phyloP scores from a whole-genome alignment of 2,113 vertebrate species.

The Triplophysa siluroides region DNA sequence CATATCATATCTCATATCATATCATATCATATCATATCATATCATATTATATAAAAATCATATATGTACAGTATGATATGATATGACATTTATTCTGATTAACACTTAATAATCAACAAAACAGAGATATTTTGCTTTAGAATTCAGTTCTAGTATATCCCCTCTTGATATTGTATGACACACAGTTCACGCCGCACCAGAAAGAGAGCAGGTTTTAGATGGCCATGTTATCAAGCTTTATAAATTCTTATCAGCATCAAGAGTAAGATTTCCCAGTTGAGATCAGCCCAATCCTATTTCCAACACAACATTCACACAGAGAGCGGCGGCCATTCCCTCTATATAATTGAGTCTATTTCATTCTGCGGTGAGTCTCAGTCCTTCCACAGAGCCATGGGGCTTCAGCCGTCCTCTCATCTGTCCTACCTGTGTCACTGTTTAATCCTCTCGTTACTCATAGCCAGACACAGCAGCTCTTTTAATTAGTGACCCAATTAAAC shows the following conservation, averaged over 20 bases:
- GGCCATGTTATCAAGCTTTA: slow-evolving; percentile 13
- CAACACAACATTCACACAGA: slow-evolving; percentile 26
- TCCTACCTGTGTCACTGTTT: slow-evolving; percentile 68
- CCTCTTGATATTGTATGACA: neutral
- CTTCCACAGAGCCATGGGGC: slow-evolving; percentile 21
- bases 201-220: neutral
- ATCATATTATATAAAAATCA: too few relatives aligned
- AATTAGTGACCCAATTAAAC: slow-evolving; percentile 85
- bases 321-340: slow-evolving; percentile 4
- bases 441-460: slow-evolving; percentile 71
- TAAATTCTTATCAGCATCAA: slow-evolving; percentile 24
- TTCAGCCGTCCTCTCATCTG: slow-evolving; percentile 48
- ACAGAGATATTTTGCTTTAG: too few relatives aligned
- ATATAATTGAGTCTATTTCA: slow-evolving; percentile 32
- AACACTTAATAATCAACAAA: too few relatives aligned
- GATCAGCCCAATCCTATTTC: slow-evolving; percentile 23
- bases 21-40: too few relatives aligned
- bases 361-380: slow-evolving; percentile 20
- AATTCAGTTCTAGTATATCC: too few relatives aligned
- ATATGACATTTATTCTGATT: too few relatives aligned
- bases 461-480: slow-evolving; percentile 78
- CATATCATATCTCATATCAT: too few relatives aligned
- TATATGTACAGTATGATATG: too few relatives aligned
- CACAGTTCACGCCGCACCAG: neutral
- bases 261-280: slow-evolving; percentile 31